Evolutionary conservation across 2,888 invertebrate species (phyloP).

Genomic region (Syrista parreyssii): DNA sequence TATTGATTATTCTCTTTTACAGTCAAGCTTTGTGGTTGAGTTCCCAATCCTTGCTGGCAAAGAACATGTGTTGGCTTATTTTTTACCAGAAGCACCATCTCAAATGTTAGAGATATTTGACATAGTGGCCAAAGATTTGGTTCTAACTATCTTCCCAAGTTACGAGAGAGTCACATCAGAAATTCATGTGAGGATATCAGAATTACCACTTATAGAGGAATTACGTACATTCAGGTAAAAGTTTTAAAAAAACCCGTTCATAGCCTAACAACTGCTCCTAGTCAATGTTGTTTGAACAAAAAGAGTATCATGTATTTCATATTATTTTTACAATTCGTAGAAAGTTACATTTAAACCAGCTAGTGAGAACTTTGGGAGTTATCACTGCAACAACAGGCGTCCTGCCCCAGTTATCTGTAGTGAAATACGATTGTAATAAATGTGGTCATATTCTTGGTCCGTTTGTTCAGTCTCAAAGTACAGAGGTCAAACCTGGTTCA

Average conservation of each 20-base stretch:
- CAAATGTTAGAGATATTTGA: conserved; percentile 98
- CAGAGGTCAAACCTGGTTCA: conserved; percentile 94
- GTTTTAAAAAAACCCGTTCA: not conserved
- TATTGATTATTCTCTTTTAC: conserved; percentile 30
- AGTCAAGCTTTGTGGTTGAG: conserved; percentile 89
- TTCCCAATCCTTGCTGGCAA: conserved; percentile 90
- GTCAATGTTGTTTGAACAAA: not conserved
- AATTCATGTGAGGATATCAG: conserved; percentile 94
- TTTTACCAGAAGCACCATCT: conserved; percentile 96
- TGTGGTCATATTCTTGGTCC: conserved; percentile 97
- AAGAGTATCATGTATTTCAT: not conserved
- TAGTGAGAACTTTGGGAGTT: conserved; percentile 93
- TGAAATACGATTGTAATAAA: conserved; percentile 97
- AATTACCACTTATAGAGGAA: conserved; percentile 96
- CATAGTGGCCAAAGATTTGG: conserved; percentile 92
- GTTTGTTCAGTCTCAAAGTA: conserved; percentile 91
- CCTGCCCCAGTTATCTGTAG: conserved; percentile 92
- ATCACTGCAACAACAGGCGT: conserved; percentile 96
- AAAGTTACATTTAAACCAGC: conserved; percentile 90
- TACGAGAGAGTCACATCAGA: conserved; percentile 95
- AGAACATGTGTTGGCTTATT: conserved; percentile 95
- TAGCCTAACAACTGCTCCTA: not conserved
- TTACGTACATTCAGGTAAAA: conserved; percentile 84
- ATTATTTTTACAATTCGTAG: conserved; percentile 61
- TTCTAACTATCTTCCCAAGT: conserved; percentile 93